Conservation (phyloP, 1,140 invertebrate genomes). For the Planococcus citri region DNA sequence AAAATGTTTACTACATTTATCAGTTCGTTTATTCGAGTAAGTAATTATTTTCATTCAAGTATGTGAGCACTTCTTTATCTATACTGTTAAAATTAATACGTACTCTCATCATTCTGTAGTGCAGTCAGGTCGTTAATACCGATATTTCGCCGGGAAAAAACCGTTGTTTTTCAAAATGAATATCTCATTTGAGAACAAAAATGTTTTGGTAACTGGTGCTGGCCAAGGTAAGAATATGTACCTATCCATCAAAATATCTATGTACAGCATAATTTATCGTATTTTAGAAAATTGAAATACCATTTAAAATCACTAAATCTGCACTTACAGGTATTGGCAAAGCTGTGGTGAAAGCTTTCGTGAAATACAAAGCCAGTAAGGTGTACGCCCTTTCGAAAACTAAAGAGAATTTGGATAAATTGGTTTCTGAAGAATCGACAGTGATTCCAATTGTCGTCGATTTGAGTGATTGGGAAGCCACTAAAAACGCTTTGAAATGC, state of each 20-base stretch:
- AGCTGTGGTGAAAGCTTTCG: conserved; percentile 49
- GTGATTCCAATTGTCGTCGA: conserved; percentile 55
- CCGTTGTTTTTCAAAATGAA: too few relatives aligned
- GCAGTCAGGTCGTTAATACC: too few relatives aligned
- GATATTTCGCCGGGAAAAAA: too few relatives aligned
- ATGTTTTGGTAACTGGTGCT: conserved; percentile 70
- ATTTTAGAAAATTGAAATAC: background rate
- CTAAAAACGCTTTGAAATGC: conserved; percentile 42
- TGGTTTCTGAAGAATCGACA: conserved; percentile 48
- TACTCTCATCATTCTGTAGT: too few relatives aligned
- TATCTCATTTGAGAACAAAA: conserved; percentile 53
- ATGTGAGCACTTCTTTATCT: too few relatives aligned
- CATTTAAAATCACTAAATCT: too few relatives aligned
- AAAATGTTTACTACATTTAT: too few relatives aligned
- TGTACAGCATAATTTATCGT: too few relatives aligned
- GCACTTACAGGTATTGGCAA: conserved; percentile 53
- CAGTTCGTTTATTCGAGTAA: too few relatives aligned
- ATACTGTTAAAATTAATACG: too few relatives aligned
- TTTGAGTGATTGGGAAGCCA: conserved; percentile 60
- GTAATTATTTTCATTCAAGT: too few relatives aligned
- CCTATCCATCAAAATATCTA: too few relatives aligned
- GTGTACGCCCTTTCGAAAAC: conserved; percentile 63
- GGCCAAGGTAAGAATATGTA: conserved; percentile 55
- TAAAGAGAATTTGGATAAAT: conserved; percentile 46
- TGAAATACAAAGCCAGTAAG: conserved; percentile 44